Evolutionary conservation across 2,113 vertebrate species (phyloP), one percentile per base, ranked within the genome.

Genomic region (Sinocyclocheilus grahami): DNA sequence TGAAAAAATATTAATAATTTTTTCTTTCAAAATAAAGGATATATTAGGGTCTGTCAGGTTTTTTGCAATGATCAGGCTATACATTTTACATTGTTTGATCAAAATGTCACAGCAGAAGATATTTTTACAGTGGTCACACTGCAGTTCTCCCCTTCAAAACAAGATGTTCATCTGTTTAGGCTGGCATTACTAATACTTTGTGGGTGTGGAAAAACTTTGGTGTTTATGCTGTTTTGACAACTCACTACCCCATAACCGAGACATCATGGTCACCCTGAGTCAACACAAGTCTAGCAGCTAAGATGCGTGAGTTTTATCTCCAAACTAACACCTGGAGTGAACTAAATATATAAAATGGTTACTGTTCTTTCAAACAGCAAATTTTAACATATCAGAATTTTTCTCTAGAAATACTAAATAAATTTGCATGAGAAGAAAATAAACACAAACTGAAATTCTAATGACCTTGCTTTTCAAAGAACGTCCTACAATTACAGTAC

Each of bases 241-340:
- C 42, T 69, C 16, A 42, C 60, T 46, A 67, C 20, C 63, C 33
- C 53, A 72, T 11, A 80, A 78, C 63, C 42, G 24, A 83, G 81
- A 84, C 85, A 86, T 75, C 80, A 88, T 67, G 76, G 76, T 39
- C 55, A 63, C 24, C 78, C 58, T 80, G 86, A 81, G 81, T 87
- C 80, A 88, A 84, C 16, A 67, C 65, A 75, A 33, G 74, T 22
- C 55, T 77, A 60, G 20, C 30, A 33, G 30, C 30, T 33, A 2
- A 33, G 30, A 33, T 3, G 30, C 30, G 3, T 2, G 30, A 62
- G 42, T 8, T 48, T n/a, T 2, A 62, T 55, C 27, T 78, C 27
- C 27, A 53, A 55, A 55, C 24, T 20, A 20, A 27, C 7, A 14
- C 7, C 46, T 65, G n/a, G 24, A 65, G 24, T 11, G 71, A 42